phyloP scores from a whole-genome alignment of 2,888 invertebrate genomes.

The Drosophila peninsularis region DNA sequence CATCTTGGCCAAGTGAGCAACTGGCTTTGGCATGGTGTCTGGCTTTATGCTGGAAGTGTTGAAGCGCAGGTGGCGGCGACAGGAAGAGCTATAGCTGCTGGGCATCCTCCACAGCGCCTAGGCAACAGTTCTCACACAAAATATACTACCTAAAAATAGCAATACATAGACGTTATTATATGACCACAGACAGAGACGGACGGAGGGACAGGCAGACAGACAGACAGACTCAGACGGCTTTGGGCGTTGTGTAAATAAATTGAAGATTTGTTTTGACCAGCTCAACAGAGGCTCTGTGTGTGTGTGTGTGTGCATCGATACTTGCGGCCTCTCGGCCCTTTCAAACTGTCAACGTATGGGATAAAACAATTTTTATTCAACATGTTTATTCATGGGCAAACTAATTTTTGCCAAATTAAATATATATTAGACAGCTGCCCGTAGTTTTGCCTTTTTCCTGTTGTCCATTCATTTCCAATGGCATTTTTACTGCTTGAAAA shows the following conservation, averaged over 20 bases:
- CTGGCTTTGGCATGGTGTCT: slow-evolving; percentile 24
- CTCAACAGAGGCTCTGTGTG: background rate
- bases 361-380: slow-evolving; percentile 3
- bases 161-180: slow-evolving; percentile 19
- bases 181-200: slow-evolving; percentile 5
- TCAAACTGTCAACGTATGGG: slow-evolving; percentile 5
- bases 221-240: slow-evolving; percentile 11
- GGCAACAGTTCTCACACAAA: background rate
- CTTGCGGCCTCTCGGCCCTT: slow-evolving; percentile 2
- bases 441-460: background rate
- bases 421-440: slow-evolving; percentile 5
- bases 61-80: slow-evolving; percentile 74
- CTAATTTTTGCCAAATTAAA: slow-evolving; percentile 12
- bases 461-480: background rate
- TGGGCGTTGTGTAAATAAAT: slow-evolving; percentile 33
- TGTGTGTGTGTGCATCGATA: background rate
- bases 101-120: slow-evolving; percentile 16
- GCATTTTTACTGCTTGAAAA: background rate
- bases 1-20: slow-evolving; percentile 40
- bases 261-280: slow-evolving; percentile 15
- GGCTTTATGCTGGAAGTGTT: slow-evolving; percentile 72
- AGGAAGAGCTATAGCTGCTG: slow-evolving; percentile 53
- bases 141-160: slow-evolving; percentile 1
- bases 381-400: slow-evolving; percentile 10
- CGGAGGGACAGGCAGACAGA: background rate